These are phyloP conservation scores for Steinernema feltiae DNA, from an alignment of 1,140 invertebrate genomes.

Conservation along the genomic window DNA sequence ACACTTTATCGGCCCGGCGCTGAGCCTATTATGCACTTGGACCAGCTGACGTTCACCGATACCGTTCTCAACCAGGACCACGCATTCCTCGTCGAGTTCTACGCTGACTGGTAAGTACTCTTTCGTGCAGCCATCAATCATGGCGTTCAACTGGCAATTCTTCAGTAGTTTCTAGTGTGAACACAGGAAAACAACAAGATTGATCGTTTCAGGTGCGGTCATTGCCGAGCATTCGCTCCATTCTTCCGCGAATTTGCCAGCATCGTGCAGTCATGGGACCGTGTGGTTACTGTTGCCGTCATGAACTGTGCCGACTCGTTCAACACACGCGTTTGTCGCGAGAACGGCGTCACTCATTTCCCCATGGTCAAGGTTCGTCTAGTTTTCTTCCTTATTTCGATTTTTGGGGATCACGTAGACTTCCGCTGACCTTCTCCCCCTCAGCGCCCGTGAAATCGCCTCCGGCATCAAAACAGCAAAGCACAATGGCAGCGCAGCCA, in stretches of 20 bases:
- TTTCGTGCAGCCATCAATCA: too few species aligned
- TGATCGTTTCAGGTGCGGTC: slow-evolving; percentile 49
- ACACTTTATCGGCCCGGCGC: slow-evolving; percentile 52
- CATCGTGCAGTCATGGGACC: slow-evolving; percentile 44
- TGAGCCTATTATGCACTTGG: slow-evolving; percentile 56
- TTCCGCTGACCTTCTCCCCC: not conserved
- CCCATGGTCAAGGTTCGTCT: slow-evolving; percentile 53
- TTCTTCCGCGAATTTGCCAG: slow-evolving; percentile 50
- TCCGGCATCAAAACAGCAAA: not conserved
- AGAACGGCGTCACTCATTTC: slow-evolving; percentile 50
- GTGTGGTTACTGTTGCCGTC: slow-evolving; percentile 49
- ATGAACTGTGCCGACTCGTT: slow-evolving; percentile 57
- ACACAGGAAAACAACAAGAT: not conserved
- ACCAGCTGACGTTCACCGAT: slow-evolving; percentile 52
- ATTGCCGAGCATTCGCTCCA: slow-evolving; percentile 56
- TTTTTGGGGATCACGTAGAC: slow-evolving; percentile 1
- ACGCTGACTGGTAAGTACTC: slow-evolving; percentile 55
- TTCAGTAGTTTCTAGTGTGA: slow-evolving; percentile 5
- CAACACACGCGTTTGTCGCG: slow-evolving; percentile 49
- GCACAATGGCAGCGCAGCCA: not conserved
- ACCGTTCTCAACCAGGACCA: slow-evolving; percentile 50
- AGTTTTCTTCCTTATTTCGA: not conserved
- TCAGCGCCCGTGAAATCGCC: not conserved
- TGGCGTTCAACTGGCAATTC: too few species aligned
- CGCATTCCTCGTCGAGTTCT: slow-evolving; percentile 57